Evolutionary conservation across 2,113 vertebrate species (phyloP).

Genomic region (Melanotaenia duboulayi): DNA sequence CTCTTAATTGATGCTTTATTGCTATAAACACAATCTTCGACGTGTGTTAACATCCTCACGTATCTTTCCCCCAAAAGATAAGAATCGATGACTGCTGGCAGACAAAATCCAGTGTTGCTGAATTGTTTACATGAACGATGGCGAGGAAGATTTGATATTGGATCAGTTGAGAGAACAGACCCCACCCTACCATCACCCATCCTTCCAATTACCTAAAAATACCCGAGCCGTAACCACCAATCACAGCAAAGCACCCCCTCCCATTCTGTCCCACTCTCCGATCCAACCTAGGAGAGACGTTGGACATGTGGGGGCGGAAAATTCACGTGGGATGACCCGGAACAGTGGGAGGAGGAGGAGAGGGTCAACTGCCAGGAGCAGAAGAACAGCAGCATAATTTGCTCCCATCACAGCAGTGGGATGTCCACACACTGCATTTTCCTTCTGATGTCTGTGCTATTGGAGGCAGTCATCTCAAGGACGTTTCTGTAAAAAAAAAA

Average conservation of each 20-base stretch:
- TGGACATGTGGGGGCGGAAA: slow-evolving; percentile 58
- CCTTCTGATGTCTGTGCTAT: not conserved
- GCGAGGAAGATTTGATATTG: not conserved
- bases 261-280: not conserved
- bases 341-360: slow-evolving; percentile 23
- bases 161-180: not conserved
- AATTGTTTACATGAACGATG: slow-evolving; percentile 63
- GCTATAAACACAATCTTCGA: not conserved
- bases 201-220: not conserved
- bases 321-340: slow-evolving; percentile 63
- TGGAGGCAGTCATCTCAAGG: not conserved
- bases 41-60: not conserved
- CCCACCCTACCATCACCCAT: not conserved
- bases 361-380: not conserved
- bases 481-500: not conserved
- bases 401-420: slow-evolving; percentile 18
- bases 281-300: not conserved
- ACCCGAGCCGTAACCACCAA: not conserved
- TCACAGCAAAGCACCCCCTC: not conserved
- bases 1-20: no score
- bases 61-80: not conserved
- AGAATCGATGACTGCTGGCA: slow-evolving; percentile 20
- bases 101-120: slow-evolving; percentile 52
- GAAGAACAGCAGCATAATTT: slow-evolving; percentile 9
- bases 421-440: not conserved